Base-by-base conservation (phyloP, 2,113 vertebrate genomes). In the Antechinus flavipes region DNA sequence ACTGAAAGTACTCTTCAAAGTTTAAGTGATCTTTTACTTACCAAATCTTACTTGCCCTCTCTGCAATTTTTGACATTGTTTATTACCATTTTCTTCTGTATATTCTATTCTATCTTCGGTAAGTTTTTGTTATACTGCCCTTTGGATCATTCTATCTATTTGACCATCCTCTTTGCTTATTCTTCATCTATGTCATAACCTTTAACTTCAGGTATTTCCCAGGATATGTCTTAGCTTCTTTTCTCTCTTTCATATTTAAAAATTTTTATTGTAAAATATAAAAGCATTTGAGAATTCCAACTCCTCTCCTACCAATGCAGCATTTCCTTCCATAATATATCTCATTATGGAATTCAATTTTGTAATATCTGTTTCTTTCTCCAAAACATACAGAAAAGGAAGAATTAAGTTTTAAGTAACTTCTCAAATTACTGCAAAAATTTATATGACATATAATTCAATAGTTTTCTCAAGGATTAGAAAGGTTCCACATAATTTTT, bases 321-420 rank as follows among this genome's bases (percentile, higher is more conserved):
- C 35, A 76, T 3, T 5, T 1, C 16, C 14, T 76, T 76, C 12
- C 30, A 76, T 76, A n/a, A 76, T 76, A n/a, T 35, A 35, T 76
- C 16, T 0, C 30, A 19, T 76, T 76, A 76, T 76, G 61, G 35
- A 76, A n/a, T 76, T 16, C 35, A 0, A 76, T 76, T 19, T 14
- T 4, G n/a, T 7, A n/a, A n/a, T n/a, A n/a, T 8, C 30, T 35
- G 14, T 3, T 0, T 68, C 1, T 6, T 76, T n/a, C 16, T 4
- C 16, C 4, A 16, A 76, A n/a, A 76, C 61, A n/a, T 76, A 76
- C 35, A n/a, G 58, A 76, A 76, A n/a, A n/a, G 35, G 30, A 3
- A 76, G 35, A 76, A 76, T 1, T 42, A 42, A 42, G 14, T 76
- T n/a, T 16, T 76, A n/a, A 19, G 14, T 35, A 76, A n/a, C 35